Percentiles rank a stretch among this genome's conserved stretches.
phyloP scores from a whole-genome alignment of 2,797 vertebrate genomes.

The Danio kyathit region DNA sequence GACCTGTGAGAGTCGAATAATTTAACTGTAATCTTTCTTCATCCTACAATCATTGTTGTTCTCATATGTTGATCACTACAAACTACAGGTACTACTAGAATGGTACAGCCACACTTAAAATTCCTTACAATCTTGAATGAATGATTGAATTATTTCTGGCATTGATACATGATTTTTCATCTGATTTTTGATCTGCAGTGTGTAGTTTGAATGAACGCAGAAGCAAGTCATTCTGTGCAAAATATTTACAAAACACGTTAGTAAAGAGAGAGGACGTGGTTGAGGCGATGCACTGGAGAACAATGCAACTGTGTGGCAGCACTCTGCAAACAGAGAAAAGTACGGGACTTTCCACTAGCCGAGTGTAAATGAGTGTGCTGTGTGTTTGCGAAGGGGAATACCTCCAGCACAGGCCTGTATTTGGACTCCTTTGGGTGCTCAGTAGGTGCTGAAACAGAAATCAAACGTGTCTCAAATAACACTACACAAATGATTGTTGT shows the following conservation, averaged over 20 bases:
- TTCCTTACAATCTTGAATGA: no score
- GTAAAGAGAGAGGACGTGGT: conserved; percentile 10
- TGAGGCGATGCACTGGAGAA: conserved; percentile 8
- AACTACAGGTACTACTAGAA: no score
- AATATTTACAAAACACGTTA: background rate
- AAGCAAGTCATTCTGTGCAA: no score
- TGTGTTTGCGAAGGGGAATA: conserved; percentile 57
- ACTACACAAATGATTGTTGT: background rate
- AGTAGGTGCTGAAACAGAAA: conserved; percentile 65
- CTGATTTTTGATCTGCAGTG: no score
- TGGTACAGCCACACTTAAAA: no score
- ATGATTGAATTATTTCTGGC: no score
- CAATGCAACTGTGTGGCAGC: conserved; percentile 28
- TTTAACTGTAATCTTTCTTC: no score
- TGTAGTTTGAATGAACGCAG: no score
- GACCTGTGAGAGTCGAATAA: no score
- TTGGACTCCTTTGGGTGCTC: conserved; percentile 64
- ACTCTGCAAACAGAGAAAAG: conserved; percentile 31
- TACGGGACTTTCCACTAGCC: conserved; percentile 43
- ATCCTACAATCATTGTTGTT: no score
- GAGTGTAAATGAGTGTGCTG: conserved; percentile 34
- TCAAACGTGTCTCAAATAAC: background rate
- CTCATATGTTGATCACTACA: no score
- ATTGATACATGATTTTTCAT: no score
- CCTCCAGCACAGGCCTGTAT: conserved; percentile 71